Evolutionary conservation across 2,113 vertebrate genomes (phyloP).

Genomic region (Sialia sialis): DNA sequence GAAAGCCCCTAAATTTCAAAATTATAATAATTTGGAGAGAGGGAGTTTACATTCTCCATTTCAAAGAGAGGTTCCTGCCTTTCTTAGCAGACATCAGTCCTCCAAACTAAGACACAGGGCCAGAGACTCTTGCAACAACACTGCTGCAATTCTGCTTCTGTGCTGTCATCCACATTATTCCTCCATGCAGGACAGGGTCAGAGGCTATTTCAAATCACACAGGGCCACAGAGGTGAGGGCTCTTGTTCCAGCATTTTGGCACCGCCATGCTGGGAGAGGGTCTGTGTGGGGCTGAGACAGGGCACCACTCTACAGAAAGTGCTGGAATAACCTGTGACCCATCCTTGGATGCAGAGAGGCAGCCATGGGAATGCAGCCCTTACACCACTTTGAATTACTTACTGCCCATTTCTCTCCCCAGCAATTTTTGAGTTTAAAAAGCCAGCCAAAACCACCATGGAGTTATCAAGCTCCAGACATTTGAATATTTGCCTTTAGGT

Average conservation of each 20-base stretch:
- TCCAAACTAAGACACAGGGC: too few relatives aligned
- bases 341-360: background rate
- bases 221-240: background rate
- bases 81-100: too few relatives aligned
- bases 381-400: background rate
- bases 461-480: conserved; percentile 46
- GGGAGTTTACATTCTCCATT: too few relatives aligned
- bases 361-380: background rate
- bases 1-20: too few relatives aligned
- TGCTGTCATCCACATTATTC: background rate
- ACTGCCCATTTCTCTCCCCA: background rate
- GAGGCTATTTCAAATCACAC: background rate
- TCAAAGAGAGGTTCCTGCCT: too few relatives aligned
- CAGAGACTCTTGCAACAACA: background rate
- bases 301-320: background rate
- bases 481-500: conserved; percentile 51
- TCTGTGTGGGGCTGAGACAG: background rate
- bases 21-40: too few relatives aligned
- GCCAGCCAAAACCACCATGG: background rate
- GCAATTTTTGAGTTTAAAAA: background rate
- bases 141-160: background rate
- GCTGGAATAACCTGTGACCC: background rate
- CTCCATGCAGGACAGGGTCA: background rate
- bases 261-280: background rate
- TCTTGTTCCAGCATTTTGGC: background rate